Conservation (phyloP, 2,113 vertebrate species). For the Carassius auratus region DNA sequence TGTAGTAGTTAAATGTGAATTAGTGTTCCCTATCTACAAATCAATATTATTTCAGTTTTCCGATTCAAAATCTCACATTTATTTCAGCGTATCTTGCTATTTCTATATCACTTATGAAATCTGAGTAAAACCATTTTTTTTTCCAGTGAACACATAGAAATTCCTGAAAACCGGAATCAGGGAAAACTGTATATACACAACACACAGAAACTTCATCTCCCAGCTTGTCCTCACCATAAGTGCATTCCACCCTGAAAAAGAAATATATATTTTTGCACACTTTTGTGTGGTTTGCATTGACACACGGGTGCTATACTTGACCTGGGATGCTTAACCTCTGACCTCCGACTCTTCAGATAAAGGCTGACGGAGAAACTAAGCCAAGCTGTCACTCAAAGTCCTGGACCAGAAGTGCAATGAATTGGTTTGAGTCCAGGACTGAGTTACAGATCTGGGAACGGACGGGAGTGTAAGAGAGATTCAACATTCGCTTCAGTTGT, state of each 20-base stretch:
- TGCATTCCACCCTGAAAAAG: constrained; percentile 9
- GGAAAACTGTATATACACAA: not conserved
- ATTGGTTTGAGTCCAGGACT: too few relatives aligned
- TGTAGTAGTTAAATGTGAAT: too few relatives aligned
- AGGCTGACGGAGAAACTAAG: constrained; percentile 33
- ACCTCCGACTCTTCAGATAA: constrained; percentile 49
- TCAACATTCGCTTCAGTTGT: not conserved
- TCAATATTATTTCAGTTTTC: too few relatives aligned
- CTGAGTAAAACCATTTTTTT: not conserved
- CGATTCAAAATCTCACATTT: too few relatives aligned
- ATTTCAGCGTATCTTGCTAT: too few relatives aligned
- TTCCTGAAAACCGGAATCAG: not conserved
- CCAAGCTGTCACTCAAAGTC: constrained; percentile 34
- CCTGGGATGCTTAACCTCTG: constrained; percentile 49
- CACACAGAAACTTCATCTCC: not conserved
- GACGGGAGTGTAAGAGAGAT: too few relatives aligned
- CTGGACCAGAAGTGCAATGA: not conserved
- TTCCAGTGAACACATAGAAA: not conserved
- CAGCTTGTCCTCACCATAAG: constrained; percentile 10
- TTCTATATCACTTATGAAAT: too few relatives aligned
- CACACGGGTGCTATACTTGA: constrained; percentile 49
- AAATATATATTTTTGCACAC: not conserved
- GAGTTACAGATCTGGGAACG: too few relatives aligned
- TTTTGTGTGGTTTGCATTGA: constrained; percentile 47
- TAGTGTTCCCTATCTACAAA: too few relatives aligned